phyloP scores from a whole-genome alignment of 2,113 vertebrate genomes.

The Equus quagga region DNA sequence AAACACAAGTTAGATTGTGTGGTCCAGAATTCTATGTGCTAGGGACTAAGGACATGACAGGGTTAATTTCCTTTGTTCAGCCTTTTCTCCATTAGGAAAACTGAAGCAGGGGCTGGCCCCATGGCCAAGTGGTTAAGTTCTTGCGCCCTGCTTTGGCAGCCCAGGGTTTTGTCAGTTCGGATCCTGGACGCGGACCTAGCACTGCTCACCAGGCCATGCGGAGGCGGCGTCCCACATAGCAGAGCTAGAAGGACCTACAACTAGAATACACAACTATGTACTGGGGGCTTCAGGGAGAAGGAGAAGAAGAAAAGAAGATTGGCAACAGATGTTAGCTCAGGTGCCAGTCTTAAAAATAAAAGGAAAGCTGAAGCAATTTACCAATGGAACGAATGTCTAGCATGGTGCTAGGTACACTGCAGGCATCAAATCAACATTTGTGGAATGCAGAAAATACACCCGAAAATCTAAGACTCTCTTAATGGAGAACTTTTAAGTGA shows the following conservation, averaged over 20 bases:
- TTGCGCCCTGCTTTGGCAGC: too few species aligned
- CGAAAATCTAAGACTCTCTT: slow-evolving; percentile 3
- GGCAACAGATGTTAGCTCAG: too few species aligned
- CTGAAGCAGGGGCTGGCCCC: background rate
- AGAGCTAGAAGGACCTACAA: too few species aligned
- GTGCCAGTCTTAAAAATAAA: too few species aligned
- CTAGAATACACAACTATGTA: too few species aligned
- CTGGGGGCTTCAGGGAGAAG: too few species aligned
- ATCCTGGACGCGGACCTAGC: too few species aligned
- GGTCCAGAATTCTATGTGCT: background rate
- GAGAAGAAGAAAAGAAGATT: too few species aligned
- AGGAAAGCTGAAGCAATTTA: slow-evolving; percentile 31
- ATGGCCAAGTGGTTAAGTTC: too few species aligned
- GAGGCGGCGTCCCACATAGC: too few species aligned
- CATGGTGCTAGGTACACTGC: background rate
- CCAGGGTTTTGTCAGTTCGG: too few species aligned
- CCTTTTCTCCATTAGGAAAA: slow-evolving; percentile 46
- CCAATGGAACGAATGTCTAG: background rate
- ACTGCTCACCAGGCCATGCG: too few species aligned
- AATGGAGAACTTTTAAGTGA: background rate
- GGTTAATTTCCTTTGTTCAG: background rate
- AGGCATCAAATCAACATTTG: background rate
- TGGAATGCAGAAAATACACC: background rate
- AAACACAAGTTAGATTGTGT: background rate
- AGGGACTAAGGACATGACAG: background rate